phyloP scores from a whole-genome alignment of 2,888 invertebrate genomes.

The Leucophora obtusa region DNA sequence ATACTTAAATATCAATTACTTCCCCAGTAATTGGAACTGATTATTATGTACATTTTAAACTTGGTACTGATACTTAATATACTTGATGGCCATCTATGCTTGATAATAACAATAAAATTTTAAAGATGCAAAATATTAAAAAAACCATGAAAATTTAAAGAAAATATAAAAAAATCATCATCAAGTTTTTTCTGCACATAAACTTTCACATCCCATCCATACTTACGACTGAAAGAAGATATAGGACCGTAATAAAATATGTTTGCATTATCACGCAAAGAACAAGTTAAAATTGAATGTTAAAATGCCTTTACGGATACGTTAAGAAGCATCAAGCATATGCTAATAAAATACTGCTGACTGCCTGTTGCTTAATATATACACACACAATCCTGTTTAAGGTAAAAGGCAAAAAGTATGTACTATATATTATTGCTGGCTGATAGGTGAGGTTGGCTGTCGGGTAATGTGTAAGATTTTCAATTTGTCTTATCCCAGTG shows the following conservation, averaged over 20 bases:
- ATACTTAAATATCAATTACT: too few relatives aligned
- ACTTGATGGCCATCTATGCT: too few relatives aligned
- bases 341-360: conserved; percentile 41
- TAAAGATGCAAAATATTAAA: too few relatives aligned
- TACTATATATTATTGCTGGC: neutral
- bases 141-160: too few relatives aligned
- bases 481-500: conserved; percentile 52
- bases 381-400: neutral
- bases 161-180: too few relatives aligned
- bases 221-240: neutral
- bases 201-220: too few relatives aligned
- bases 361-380: conserved; percentile 37
- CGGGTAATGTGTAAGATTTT: conserved; percentile 39
- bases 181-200: too few relatives aligned
- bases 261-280: neutral
- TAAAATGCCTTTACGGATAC: neutral
- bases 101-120: too few relatives aligned
- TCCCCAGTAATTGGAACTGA: too few relatives aligned
- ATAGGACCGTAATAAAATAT: neutral
- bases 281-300: neutral
- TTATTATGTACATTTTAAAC: too few relatives aligned
- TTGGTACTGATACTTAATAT: too few relatives aligned
- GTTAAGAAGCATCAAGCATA: conserved; percentile 25
- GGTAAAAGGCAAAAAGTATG: neutral
- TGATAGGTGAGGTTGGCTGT: neutral